Conservation (phyloP, 2,888 invertebrate species). For the Hymenopus coronatus region DNA sequence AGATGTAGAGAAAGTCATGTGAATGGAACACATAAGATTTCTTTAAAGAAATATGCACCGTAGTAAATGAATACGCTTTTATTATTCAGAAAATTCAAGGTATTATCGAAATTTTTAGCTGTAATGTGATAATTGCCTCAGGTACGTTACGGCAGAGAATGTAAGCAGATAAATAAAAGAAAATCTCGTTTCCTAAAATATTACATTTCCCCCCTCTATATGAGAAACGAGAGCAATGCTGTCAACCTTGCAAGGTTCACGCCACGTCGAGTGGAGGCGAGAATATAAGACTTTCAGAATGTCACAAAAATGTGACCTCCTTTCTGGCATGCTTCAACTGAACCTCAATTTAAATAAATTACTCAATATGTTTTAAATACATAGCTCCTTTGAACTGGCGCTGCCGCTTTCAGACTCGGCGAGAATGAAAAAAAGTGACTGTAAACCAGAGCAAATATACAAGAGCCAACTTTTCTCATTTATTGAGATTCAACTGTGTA, state of each 20-base stretch:
- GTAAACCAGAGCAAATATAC: neutral
- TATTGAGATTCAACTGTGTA: neutral
- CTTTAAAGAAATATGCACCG: too few relatives aligned
- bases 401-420: neutral
- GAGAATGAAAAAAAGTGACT: neutral
- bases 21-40: too few relatives aligned
- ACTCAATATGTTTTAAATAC: neutral
- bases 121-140: too few relatives aligned
- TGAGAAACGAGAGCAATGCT: too few relatives aligned
- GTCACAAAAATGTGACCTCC: neutral
- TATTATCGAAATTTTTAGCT: too few relatives aligned
- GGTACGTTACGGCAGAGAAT: too few relatives aligned
- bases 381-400: neutral
- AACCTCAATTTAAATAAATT: neutral
- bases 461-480: neutral
- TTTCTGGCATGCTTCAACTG: neutral
- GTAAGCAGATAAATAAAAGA: too few relatives aligned
- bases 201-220: too few relatives aligned
- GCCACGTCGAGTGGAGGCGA: neutral
- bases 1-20: too few relatives aligned
- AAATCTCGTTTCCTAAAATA: too few relatives aligned
- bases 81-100: too few relatives aligned
- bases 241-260: neutral
- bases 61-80: too few relatives aligned
- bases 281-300: neutral